Conservation (phyloP, 2,113 vertebrate species). For the Pseudorasbora parva region DNA sequence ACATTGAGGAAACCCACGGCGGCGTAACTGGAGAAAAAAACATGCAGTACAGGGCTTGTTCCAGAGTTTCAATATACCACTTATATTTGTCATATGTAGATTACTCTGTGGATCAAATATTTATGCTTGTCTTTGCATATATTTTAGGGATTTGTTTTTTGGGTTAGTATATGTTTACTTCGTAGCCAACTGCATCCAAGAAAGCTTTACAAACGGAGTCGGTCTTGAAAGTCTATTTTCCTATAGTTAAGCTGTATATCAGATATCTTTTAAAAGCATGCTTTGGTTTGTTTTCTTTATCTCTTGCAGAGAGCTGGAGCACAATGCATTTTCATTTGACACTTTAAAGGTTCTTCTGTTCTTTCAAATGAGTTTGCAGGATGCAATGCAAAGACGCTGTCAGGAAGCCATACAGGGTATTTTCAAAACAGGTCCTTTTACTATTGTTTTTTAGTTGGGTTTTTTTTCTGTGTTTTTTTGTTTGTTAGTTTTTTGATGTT, state of each 20-base stretch:
- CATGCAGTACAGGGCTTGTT: constrained; percentile 69
- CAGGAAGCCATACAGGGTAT: constrained; percentile 60
- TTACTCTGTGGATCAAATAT: constrained; percentile 84
- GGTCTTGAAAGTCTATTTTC: constrained; percentile 80
- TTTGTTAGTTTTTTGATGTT: constrained; percentile 20
- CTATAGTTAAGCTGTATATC: constrained; percentile 78
- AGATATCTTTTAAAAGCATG: constrained; percentile 80
- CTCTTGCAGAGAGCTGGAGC: constrained; percentile 66
- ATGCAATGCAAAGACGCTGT: constrained; percentile 52
- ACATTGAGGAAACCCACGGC: constrained; percentile 80
- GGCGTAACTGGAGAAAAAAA: constrained; percentile 84
- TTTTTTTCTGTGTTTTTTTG: no score
- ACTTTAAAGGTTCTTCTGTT: constrained; percentile 63
- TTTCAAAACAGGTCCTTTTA: constrained; percentile 49
- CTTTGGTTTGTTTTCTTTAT: constrained; percentile 77
- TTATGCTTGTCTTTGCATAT: constrained; percentile 84
- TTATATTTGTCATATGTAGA: constrained; percentile 82
- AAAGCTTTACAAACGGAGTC: constrained; percentile 73
- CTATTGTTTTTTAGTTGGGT: constrained; percentile 34
- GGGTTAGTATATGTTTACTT: constrained; percentile 79
- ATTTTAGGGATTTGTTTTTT: constrained; percentile 81
- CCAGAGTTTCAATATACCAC: constrained; percentile 79
- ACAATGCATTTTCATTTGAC: constrained; percentile 71
- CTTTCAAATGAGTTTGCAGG: constrained; percentile 54
- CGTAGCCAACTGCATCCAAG: constrained; percentile 77